These are phyloP conservation scores for Equus przewalskii DNA, from an alignment of 2,113 vertebrate genomes.

Conservation along the genomic window DNA sequence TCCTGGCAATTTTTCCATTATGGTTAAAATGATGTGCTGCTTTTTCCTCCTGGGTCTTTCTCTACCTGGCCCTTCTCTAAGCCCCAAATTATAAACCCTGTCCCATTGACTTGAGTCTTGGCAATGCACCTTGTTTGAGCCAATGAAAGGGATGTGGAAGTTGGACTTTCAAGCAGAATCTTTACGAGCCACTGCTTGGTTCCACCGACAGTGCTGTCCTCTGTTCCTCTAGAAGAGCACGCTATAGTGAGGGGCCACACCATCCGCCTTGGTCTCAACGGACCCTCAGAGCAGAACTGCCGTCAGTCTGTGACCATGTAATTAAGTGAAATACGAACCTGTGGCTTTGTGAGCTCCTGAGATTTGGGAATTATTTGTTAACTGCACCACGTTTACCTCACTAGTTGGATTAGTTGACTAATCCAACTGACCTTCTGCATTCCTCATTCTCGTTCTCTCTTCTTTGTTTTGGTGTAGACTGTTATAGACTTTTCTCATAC, in stretches of 20 bases:
- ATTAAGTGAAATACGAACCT: background rate
- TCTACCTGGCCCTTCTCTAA: background rate
- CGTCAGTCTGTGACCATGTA: background rate
- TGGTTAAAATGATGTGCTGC: background rate
- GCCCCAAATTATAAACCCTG: background rate
- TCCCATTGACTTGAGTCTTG: background rate
- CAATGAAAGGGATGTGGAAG: background rate
- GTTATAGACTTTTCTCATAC: background rate
- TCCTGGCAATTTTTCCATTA: background rate
- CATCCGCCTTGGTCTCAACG: background rate
- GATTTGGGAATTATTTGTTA: background rate
- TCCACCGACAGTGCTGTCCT: background rate
- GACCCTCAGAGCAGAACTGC: background rate
- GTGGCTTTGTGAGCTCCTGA: background rate
- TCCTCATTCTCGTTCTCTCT: background rate
- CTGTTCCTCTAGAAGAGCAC: background rate
- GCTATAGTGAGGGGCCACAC: background rate
- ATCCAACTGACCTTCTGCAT: background rate
- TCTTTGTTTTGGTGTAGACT: background rate
- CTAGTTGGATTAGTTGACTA: background rate
- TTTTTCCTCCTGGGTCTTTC: background rate
- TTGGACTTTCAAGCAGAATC: background rate
- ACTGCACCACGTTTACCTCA: background rate
- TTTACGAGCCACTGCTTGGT: background rate
- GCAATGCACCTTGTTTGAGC: background rate